Conservation (phyloP, 2,888 invertebrate species). For the Chydorus sphaericus region DNA sequence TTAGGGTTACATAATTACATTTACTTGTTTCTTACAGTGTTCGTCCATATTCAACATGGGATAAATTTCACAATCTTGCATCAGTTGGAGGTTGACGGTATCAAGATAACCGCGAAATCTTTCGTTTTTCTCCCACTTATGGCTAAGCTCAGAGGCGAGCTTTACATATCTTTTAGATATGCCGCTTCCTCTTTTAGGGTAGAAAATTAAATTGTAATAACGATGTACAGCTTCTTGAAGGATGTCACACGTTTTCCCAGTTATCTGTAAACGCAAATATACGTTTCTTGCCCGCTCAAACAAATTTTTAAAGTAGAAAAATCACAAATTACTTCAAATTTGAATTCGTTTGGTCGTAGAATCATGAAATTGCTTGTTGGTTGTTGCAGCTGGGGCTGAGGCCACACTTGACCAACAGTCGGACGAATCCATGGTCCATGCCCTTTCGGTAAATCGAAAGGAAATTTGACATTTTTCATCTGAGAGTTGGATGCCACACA, state of each 20-base stretch:
- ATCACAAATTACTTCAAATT: constrained; percentile 21
- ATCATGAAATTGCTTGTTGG: constrained; percentile 30
- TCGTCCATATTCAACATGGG: constrained; percentile 60
- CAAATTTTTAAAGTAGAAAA: not conserved
- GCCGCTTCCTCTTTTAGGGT: constrained; percentile 20
- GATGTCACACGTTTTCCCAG: constrained; percentile 37
- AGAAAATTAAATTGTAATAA: constrained; percentile 35
- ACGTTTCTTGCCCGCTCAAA: too few species aligned
- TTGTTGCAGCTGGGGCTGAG: constrained; percentile 39
- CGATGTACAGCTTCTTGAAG: constrained; percentile 39
- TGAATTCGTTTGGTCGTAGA: constrained; percentile 33
- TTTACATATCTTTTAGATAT: constrained; percentile 2
- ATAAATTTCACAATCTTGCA: constrained; percentile 43
- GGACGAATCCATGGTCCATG: constrained; percentile 30
- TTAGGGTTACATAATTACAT: constrained; percentile 18
- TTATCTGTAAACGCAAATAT: constrained; percentile 25
- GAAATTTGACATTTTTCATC: constrained; percentile 1
- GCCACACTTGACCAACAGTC: constrained; percentile 52
- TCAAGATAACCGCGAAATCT: constrained; percentile 32
- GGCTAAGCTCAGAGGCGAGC: not conserved
- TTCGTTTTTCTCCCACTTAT: constrained; percentile 21
- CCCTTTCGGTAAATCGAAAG: constrained; percentile 14
- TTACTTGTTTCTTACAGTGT: constrained; percentile 42
- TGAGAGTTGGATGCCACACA: not conserved
- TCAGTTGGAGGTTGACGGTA: constrained; percentile 39